Evolutionary conservation across 2,113 vertebrate genomes (phyloP), one percentile per base, ranked within the genome.

Genomic region (Elephas maximus): DNA sequence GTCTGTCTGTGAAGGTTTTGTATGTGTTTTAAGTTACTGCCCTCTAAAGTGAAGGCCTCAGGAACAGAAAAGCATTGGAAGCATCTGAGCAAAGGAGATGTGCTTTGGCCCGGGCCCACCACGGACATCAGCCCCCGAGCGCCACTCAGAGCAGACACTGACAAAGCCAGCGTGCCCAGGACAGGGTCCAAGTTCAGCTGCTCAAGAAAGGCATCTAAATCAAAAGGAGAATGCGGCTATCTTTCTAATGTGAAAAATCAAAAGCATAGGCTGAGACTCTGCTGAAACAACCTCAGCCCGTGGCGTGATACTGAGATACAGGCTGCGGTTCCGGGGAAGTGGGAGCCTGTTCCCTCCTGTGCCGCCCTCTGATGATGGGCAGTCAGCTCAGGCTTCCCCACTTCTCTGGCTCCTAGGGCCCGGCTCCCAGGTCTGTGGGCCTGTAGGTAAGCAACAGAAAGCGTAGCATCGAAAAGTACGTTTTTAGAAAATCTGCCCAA

Each of bases 11-110:
- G 28, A 17, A 33, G 7, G 14, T 57, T 88, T 45, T 62, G 48
- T 86, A 37, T 87, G 57, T 23, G 63, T 88, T 88, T 63, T 67
- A 92, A 95, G 88, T n/a, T 60, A 77, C 9, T n/a, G 53, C 26
- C 24, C 41, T 41, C 48, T 74, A 23, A 23, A 91, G n/a, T 12
- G 24, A 95, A 65, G 12, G 62, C 73, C 80, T 53, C 33, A 17
- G 11, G 78, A 63, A 18, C 1, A 8, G 30, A 63, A 63, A 14
- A 62, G 24, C 21, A 86, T 3, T 51, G 26, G 63, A 14, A 37
- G 51, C 82, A 76, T 41, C 17, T 74, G 77, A 86, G 20, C 78
- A 78, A 74, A 48, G 9, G 53, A 60, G 57, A 92, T 81, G 60
- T 48, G 76, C 80, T 80, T 65, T 65, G 73, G 80, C 14, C 24